These are phyloP conservation scores for Papilio gigon DNA, from an alignment of 2,888 invertebrate genomes.

Conservation along the genomic window DNA sequence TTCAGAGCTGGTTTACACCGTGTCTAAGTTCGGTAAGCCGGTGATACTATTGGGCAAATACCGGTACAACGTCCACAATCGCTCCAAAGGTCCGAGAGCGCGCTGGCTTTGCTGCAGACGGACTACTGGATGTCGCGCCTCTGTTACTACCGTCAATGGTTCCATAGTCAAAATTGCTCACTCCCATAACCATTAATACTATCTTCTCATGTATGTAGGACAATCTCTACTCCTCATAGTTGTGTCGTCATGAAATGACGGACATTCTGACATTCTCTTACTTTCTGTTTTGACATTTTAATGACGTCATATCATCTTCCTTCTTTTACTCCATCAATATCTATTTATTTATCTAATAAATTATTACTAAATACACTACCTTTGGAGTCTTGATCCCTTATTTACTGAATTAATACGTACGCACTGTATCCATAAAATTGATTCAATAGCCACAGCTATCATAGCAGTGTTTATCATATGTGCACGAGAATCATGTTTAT, in stretches of 20 bases:
- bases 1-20: slow-evolving; percentile 40
- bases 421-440: no score
- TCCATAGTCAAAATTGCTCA: slow-evolving; percentile 43
- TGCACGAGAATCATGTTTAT: no score
- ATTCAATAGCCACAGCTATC: no score
- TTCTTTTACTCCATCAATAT: neutral
- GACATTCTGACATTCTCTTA: neutral
- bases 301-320: no score
- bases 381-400: no score
- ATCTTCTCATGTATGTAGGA: neutral
- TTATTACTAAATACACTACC: neutral
- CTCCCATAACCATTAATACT: slow-evolving; percentile 47
- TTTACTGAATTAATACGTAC: no score
- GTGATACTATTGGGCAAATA: slow-evolving; percentile 52
- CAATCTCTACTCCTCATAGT: neutral
- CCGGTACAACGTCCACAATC: slow-evolving; percentile 57
- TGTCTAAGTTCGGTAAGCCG: slow-evolving; percentile 53
- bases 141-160: slow-evolving; percentile 47
- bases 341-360: slow-evolving; percentile 5
- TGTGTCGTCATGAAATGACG: neutral
- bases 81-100: slow-evolving; percentile 50
- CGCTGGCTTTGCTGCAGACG: slow-evolving; percentile 60
- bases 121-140: slow-evolving; percentile 48
- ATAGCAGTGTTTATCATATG: no score
- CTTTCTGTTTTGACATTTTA: no score